phyloP scores from a whole-genome alignment of 2,888 invertebrate genomes.

The Rhagium mordax region DNA sequence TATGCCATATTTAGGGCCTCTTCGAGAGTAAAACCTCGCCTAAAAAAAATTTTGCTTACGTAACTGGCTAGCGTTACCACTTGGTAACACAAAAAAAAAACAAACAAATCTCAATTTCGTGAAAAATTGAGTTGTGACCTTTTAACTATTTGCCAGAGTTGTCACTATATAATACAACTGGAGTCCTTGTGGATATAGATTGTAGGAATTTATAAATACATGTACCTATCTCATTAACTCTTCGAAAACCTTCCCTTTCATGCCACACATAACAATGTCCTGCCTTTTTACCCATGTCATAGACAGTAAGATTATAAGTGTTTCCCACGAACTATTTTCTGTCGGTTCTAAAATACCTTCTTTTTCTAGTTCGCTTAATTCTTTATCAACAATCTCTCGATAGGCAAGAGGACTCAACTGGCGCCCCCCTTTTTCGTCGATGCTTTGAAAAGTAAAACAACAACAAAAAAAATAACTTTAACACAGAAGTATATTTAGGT shows the following conservation, averaged over 20 bases:
- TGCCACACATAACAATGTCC: constrained; percentile 51
- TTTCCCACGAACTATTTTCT: no score
- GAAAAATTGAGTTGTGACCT: no score
- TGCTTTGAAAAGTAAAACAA: neutral
- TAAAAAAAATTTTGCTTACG: no score
- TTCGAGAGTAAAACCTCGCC: no score
- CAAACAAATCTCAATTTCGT: no score
- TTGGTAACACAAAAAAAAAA: no score
- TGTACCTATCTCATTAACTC: constrained; percentile 50
- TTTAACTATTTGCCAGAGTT: constrained; percentile 55
- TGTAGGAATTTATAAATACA: constrained; percentile 42
- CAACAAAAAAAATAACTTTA: neutral
- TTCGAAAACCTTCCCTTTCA: constrained; percentile 46
- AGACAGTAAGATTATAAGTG: constrained; percentile 1
- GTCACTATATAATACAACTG: constrained; percentile 49
- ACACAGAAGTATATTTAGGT: neutral
- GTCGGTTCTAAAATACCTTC: no score
- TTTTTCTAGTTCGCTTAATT: no score
- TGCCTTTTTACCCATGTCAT: neutral
- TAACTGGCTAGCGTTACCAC: no score
- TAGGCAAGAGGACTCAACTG: no score
- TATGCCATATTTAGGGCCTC: no score
- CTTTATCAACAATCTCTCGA: no score
- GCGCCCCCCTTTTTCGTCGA: neutral
- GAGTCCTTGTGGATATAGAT: neutral